Percentiles rank a stretch among this genome's conserved stretches.
Evolutionary conservation across 2,797 vertebrate genomes (phyloP).

Genomic region (Nasua narica): DNA sequence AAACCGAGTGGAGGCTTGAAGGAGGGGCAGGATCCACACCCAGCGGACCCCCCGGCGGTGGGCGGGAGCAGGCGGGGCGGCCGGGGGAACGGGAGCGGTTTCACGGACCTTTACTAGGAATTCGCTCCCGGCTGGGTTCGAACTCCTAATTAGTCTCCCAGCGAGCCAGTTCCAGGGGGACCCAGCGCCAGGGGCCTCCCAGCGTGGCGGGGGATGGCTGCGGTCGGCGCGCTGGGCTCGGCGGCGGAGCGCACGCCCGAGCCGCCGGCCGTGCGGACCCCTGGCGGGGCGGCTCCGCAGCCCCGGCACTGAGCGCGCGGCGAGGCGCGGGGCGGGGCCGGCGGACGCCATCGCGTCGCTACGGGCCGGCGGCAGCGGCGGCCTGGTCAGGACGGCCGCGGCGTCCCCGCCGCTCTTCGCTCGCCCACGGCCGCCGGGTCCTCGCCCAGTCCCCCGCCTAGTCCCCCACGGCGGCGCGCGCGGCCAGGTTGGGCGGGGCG

Average conservation of each 20-base stretch:
- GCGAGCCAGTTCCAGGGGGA: not conserved
- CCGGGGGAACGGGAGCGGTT: not conserved
- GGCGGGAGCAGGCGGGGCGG: not conserved
- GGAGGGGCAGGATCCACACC: not conserved
- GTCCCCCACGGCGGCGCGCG: conserved; percentile 30
- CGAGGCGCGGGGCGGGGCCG: not conserved
- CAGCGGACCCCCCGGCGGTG: not conserved
- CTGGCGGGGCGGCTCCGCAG: not conserved
- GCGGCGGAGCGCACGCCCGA: fast-evolving
- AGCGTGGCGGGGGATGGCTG: not conserved
- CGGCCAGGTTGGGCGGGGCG: conserved; percentile 45
- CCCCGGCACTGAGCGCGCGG: not conserved
- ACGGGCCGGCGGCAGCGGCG: conserved; percentile 4
- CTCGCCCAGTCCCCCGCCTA: not conserved
- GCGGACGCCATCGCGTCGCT: conserved; percentile 55
- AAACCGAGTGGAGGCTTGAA: not conserved
- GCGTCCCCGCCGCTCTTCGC: not conserved
- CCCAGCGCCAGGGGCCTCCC: not conserved
- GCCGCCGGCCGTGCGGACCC: fast-evolving
- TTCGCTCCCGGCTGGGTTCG: not conserved
- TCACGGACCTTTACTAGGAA: not conserved
- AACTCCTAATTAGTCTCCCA: not conserved
- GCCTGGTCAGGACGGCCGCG: not conserved
- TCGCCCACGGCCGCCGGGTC: not conserved
- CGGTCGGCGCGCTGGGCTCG: fast-evolving